These are phyloP conservation scores for Saccostrea cuccullata DNA, from an alignment of 1,140 invertebrate genomes.

Conservation along the genomic window DNA sequence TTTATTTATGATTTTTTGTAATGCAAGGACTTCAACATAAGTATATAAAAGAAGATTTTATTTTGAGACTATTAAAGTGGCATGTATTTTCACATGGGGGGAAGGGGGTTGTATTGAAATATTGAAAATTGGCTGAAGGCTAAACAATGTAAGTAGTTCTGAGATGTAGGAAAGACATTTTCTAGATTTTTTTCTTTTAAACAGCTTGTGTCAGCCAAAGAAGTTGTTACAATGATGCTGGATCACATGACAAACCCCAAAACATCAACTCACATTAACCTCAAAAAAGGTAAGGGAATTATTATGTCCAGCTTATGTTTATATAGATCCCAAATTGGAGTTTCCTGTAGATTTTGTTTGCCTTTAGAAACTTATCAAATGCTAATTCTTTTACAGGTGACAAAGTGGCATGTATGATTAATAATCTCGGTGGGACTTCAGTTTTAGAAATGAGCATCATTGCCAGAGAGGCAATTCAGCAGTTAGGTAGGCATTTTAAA, in stretches of 20 bases:
- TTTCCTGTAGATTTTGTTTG: too few relatives aligned
- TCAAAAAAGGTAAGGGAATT: conserved; percentile 75
- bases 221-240: conserved; percentile 79
- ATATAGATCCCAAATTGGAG: neutral
- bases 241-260: conserved; percentile 79
- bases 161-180: neutral
- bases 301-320: neutral
- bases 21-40: too few relatives aligned
- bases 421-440: conserved; percentile 89
- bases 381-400: conserved; percentile 73
- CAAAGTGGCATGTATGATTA: conserved; percentile 85
- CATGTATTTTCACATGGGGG: too few relatives aligned
- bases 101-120: too few relatives aligned
- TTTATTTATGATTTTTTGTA: too few relatives aligned
- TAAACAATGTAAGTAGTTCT: neutral
- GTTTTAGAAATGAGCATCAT: conserved; percentile 89
- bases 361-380: neutral
- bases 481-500: conserved; percentile 69
- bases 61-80: too few relatives aligned
- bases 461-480: conserved; percentile 83
- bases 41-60: too few relatives aligned
- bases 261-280: conserved; percentile 77
- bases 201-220: conserved; percentile 77
- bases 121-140: too few relatives aligned
- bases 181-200: conserved; percentile 34